A percentile compares a stretch with the other conserved stretches of the same genome.
These are phyloP conservation scores for Piezodorus guildinii DNA, from an alignment of 1,140 invertebrate species.

Conservation along the genomic window DNA sequence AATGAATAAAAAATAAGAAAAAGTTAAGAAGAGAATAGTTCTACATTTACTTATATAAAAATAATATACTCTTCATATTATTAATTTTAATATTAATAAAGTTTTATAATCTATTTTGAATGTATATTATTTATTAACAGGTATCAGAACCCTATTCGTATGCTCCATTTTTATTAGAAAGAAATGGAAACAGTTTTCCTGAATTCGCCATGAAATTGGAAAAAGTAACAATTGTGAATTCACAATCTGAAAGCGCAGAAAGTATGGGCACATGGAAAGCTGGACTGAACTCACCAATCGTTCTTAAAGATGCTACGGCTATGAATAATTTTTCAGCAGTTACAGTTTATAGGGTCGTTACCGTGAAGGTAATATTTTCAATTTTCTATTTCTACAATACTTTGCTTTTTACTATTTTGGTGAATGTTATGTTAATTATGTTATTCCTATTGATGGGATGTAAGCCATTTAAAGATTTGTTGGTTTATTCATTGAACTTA, in stretches of 20 bases:
- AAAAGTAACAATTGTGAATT: conserved; percentile 40
- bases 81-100: too few relatives aligned
- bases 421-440: too few relatives aligned
- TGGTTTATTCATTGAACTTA: too few relatives aligned
- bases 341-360: conserved; percentile 67
- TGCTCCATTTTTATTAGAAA: conserved; percentile 45
- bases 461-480: too few relatives aligned
- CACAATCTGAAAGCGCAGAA: conserved; percentile 45
- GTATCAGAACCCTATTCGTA: conserved; percentile 50
- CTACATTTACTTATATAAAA: too few relatives aligned
- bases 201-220: conserved; percentile 57
- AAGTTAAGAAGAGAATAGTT: too few relatives aligned
- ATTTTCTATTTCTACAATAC: too few relatives aligned
- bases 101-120: neutral
- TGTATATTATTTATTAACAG: conserved; percentile 29
- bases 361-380: conserved; percentile 46
- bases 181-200: conserved; percentile 58
- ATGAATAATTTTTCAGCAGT: conserved; percentile 65
- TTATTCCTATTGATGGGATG: too few relatives aligned
- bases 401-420: too few relatives aligned
- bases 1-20: too few relatives aligned
- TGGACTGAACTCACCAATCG: conserved; percentile 48
- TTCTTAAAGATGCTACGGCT: conserved; percentile 46
- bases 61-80: too few relatives aligned
- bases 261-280: conserved; percentile 54